Evolutionary conservation across 2,888 invertebrate genomes (phyloP).

Genomic region (Gisinianus flammeolus): DNA sequence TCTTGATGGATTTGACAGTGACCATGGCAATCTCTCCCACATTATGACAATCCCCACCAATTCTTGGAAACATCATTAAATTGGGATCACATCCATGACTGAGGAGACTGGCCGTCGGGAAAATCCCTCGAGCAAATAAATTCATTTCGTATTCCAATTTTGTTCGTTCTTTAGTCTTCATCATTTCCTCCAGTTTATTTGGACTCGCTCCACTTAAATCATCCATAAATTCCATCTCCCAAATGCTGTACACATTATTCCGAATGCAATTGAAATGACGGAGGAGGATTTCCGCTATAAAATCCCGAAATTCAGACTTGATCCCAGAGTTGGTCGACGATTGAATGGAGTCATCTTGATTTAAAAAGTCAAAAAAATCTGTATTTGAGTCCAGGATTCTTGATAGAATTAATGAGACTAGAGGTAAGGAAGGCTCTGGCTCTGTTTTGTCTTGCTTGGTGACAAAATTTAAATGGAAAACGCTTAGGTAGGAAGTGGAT

Average conservation of each 20-base stretch:
- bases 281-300: conserved; percentile 1
- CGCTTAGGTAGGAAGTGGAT: neutral
- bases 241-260: conserved; percentile 2
- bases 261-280: neutral
- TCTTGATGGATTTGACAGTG: neutral
- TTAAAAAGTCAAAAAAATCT: neutral
- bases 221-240: neutral
- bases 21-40: neutral
- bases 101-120: conserved; percentile 8
- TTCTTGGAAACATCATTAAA: conserved; percentile 2
- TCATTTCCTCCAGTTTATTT: neutral
- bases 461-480: neutral
- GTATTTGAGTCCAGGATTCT: neutral
- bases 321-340: neutral
- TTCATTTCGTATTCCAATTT: neutral
- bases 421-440: neutral
- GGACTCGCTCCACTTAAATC: neutral
- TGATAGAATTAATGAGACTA: neutral
- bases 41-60: neutral
- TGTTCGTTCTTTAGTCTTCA: neutral
- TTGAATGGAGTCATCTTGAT: neutral
- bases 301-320: neutral
- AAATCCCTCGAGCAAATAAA: neutral
- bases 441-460: neutral
- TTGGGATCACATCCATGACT: conserved; percentile 20